These are phyloP conservation scores for Bergia sp. DNA, from an alignment of 92 coral and sea anemone genomes.

Conservation along the genomic window DNA sequence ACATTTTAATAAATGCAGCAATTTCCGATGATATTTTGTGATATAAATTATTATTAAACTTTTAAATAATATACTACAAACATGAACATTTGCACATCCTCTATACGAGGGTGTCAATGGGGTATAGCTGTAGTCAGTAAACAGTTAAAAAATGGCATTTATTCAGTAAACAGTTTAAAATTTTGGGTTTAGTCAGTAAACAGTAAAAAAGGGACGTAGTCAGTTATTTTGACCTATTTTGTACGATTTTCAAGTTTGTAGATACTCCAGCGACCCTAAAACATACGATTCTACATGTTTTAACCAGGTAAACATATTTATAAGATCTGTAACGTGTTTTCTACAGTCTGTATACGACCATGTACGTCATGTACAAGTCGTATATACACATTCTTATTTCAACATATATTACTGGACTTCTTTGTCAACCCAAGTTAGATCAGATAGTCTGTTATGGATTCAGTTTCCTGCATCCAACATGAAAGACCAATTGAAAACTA, in stretches of 20 bases:
- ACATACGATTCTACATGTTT: conserved; percentile 3
- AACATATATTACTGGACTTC: neutral
- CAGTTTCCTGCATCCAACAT: neutral
- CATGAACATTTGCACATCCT: too few species aligned
- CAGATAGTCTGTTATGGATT: neutral
- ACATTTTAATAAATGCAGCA: too few species aligned
- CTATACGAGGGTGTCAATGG: neutral
- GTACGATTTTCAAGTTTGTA: conserved; percentile 4
- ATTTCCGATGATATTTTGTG: too few species aligned
- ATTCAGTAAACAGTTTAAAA: conserved; percentile 15
- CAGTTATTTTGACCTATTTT: too few species aligned
- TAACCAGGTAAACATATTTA: conserved; percentile 18
- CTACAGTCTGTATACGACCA: neutral
- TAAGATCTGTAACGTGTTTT: neutral
- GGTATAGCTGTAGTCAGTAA: conserved; percentile 24
- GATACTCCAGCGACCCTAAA: neutral
- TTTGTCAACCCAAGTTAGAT: neutral
- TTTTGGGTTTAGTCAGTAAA: conserved; percentile 8
- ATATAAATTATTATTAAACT: too few species aligned
- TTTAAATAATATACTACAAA: too few species aligned
- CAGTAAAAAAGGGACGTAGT: neutral
- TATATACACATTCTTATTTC: neutral
- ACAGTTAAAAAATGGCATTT: conserved; percentile 9
- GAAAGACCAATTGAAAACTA: neutral
- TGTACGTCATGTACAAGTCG: neutral